Evolutionary conservation across 2,797 vertebrate species (phyloP).

Genomic region (Betta splendens): DNA sequence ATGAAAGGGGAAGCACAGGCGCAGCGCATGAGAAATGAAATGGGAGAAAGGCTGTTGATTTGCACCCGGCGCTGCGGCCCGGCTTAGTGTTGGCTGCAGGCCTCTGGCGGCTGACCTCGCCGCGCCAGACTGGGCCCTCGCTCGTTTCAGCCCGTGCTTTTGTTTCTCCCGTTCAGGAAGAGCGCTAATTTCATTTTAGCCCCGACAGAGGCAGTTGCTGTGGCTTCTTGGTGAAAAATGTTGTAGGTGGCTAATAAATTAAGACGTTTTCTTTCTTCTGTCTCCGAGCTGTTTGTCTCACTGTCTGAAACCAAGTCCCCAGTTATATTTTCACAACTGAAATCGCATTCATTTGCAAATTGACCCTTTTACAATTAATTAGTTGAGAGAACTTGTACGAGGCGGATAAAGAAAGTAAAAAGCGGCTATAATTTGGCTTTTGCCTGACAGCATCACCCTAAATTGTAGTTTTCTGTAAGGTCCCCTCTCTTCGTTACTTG

Average conservation of each 20-base stretch:
- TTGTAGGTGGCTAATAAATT: constrained; percentile 95
- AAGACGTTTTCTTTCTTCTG: constrained; percentile 84
- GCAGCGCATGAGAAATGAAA: constrained; percentile 79
- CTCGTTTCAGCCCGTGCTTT: constrained; percentile 68
- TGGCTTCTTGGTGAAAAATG: constrained; percentile 95
- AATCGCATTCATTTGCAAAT: constrained; percentile 98
- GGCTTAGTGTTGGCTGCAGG: constrained; percentile 66
- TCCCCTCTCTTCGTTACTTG: constrained; percentile 25
- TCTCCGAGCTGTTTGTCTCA: constrained; percentile 88
- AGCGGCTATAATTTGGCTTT: constrained; percentile 88
- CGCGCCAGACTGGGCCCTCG: constrained; percentile 75
- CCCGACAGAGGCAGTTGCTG: constrained; percentile 89
- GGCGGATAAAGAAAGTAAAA: constrained; percentile 91
- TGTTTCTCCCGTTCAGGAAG: constrained; percentile 70
- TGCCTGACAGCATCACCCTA: constrained; percentile 49
- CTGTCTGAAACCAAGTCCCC: constrained; percentile 87
- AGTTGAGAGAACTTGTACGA: constrained; percentile 89
- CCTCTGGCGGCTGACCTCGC: constrained; percentile 73
- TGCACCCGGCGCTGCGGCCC: constrained; percentile 74
- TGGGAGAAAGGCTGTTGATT: constrained; percentile 75
- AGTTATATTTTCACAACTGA: constrained; percentile 96
- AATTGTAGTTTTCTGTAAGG: constrained; percentile 42
- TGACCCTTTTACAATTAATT: constrained; percentile 87
- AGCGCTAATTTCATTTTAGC: constrained; percentile 79
- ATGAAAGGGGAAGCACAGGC: constrained; percentile 77